Evolutionary conservation across 2,797 vertebrate genomes (phyloP), one percentile per base, ranked within the genome.

Genomic region (Poecilia gillii): DNA sequence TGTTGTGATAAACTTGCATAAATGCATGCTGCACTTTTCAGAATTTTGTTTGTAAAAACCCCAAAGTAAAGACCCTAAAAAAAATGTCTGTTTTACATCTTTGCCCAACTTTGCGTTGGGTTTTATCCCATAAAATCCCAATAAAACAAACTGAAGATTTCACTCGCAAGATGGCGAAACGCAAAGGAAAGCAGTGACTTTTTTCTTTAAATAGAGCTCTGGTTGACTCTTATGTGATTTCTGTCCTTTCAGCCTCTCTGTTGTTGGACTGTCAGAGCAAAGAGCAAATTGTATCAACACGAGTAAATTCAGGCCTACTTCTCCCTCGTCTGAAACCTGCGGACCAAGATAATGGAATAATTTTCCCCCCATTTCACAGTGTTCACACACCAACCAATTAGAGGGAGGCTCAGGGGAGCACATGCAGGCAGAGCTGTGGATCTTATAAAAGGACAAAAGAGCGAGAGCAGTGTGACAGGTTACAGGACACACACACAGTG

Each of bases 351-450:
- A 91, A 92, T 88, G 55, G 77, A 91, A 89, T 81, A 77, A 92
- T 91, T 91, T 87, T 59, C 41, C 51, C 57, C 73, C 73, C 68
- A 59, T 82, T 88, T 88, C 75, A 84, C 81, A 75, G 82, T 79
- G 73, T 87, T 90, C 89, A 83, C 85, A 78, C 86, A 83, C 82
- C 86, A 79, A 86, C 91, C 91, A 93, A 93, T 94, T 92, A 94
- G 78, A 75, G 70, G 72, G 57, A 87, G 76, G 80, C 84, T 81
- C 78, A 43, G 77, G 78, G 87, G 76, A 86, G 72, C 77, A 79
- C 75, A 75, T 78, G 72, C 75, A 83, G 78, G 79, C 70, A 74
- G 70, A 55, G 77, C 79, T 80, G 87, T 87, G 81, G 76, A 79
- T 75, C 62, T 75, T 77, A 41, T 62, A 41, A 84, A 86, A 82